phyloP scores from a whole-genome alignment of 2,797 vertebrate genomes.

The Acanthurus tractus region DNA sequence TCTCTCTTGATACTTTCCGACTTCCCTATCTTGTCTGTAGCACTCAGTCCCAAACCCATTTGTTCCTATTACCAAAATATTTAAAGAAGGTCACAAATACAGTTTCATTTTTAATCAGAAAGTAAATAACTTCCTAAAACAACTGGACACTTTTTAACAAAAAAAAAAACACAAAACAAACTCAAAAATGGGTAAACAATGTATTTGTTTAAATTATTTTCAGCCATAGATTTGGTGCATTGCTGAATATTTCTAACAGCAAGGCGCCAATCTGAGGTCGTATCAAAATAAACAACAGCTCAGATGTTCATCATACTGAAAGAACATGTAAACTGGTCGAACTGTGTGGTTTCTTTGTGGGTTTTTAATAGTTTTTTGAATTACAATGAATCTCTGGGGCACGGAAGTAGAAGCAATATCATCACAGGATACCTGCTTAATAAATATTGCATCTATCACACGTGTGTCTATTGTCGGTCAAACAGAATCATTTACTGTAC shows the following conservation, averaged over 20 bases:
- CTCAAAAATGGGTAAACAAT: background rate
- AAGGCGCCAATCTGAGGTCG: background rate
- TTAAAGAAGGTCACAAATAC: background rate
- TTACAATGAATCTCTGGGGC: background rate
- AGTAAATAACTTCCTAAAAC: constrained; percentile 6
- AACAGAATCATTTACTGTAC: no score
- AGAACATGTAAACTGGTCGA: background rate
- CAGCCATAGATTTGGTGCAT: background rate
- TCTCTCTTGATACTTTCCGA: constrained; percentile 53
- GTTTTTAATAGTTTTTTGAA: background rate
- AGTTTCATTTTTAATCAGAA: constrained; percentile 13
- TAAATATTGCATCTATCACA: no score
- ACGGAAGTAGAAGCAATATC: background rate
- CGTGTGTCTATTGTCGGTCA: no score
- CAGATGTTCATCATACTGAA: background rate
- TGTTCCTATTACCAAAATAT: constrained; percentile 29
- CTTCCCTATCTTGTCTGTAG: constrained; percentile 50
- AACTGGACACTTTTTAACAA: background rate
- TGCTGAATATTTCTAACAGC: background rate
- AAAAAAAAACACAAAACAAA: background rate
- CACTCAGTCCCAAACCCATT: background rate
- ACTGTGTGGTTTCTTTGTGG: background rate
- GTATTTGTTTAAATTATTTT: background rate
- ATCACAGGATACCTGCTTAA: background rate
- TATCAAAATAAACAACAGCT: background rate